Evolutionary conservation across 2,113 vertebrate genomes (phyloP).

Genomic region (Cyprinodon brontotheroides): DNA sequence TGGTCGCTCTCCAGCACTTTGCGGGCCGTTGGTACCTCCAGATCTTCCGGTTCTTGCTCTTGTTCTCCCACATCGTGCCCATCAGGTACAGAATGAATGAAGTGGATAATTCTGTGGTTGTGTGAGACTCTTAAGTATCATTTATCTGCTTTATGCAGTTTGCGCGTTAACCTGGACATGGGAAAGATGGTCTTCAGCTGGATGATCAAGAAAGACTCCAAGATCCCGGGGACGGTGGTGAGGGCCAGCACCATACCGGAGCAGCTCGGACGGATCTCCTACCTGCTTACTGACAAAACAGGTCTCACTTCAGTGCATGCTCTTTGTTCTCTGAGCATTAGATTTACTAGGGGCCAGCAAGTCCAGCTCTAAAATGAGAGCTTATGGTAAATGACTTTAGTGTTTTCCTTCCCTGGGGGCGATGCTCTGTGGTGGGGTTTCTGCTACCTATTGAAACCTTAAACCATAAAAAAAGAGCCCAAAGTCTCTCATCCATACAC

Average conservation of each 20-base stretch:
- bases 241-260: slow-evolving; percentile 96
- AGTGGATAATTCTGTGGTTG: background rate
- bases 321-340: background rate
- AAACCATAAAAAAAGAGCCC: slow-evolving; percentile 70
- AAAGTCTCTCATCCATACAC: slow-evolving; percentile 59
- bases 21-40: slow-evolving; percentile 98
- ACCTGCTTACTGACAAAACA: slow-evolving; percentile 97
- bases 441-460: slow-evolving; percentile 66
- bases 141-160: slow-evolving; percentile 62
- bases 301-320: slow-evolving; percentile 72
- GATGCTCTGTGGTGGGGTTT: slow-evolving; percentile 37
- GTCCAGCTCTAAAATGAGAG: slow-evolving; percentile 30
- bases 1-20: slow-evolving; percentile 97
- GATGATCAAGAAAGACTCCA: slow-evolving; percentile 96
- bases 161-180: slow-evolving; percentile 98
- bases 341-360: background rate
- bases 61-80: slow-evolving; percentile 97
- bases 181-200: slow-evolving; percentile 99
- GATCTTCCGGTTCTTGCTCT: slow-evolving; percentile 93
- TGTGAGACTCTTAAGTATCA: background rate
- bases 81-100: slow-evolving; percentile 83
- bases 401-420: slow-evolving; percentile 47
- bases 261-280: slow-evolving; percentile 95
- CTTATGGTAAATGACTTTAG: slow-evolving; percentile 37
- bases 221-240: slow-evolving; percentile 94